phyloP scores from a whole-genome alignment of 2,113 vertebrate genomes.

The Pomatostomus ruficeps region DNA sequence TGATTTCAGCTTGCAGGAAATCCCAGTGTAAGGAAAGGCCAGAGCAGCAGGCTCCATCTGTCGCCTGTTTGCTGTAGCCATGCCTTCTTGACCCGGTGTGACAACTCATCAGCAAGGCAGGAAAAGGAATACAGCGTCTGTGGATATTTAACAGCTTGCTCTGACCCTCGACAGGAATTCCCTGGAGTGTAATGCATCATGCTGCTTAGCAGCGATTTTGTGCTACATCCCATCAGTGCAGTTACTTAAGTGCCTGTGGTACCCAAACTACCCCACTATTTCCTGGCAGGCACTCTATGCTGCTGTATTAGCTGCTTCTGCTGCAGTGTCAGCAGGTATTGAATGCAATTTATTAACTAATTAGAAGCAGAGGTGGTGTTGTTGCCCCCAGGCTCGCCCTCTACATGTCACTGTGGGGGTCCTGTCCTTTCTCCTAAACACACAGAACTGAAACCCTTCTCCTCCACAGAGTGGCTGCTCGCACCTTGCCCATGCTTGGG shows the following conservation, averaged over 20 bases:
- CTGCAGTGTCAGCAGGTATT: neutral
- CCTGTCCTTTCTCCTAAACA: neutral
- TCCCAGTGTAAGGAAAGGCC: neutral
- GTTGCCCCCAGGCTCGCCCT: neutral
- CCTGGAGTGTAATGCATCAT: neutral
- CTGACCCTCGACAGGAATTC: neutral
- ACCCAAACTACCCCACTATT: neutral
- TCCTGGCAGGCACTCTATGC: neutral
- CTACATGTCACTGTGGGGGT: neutral
- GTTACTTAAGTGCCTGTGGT: neutral
- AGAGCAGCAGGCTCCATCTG: neutral
- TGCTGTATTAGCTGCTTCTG: neutral
- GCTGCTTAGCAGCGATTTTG: neutral
- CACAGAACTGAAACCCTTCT: neutral
- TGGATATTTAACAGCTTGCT: neutral
- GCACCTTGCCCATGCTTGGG: neutral
- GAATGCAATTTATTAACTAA: neutral
- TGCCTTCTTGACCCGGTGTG: neutral
- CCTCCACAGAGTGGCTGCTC: neutral
- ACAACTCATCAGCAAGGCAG: neutral
- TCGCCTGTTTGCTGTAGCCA: neutral
- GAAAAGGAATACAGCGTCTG: neutral
- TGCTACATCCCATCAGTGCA: neutral
- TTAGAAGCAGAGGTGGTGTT: neutral
- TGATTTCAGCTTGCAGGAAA: neutral